Conservation (phyloP, 1,140 invertebrate species). For the Zaprionus kolodkinae region DNA sequence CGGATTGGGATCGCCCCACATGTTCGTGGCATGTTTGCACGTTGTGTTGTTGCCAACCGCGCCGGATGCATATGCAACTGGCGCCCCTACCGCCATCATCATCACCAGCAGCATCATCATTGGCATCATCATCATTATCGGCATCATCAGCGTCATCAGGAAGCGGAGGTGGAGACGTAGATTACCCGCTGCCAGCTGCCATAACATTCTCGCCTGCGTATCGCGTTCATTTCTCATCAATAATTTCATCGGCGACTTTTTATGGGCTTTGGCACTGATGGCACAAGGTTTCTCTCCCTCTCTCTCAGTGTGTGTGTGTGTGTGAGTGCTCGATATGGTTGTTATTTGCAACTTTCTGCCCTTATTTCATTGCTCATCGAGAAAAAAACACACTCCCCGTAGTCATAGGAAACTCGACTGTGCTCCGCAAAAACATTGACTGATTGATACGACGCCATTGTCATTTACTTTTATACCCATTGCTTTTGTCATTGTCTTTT, state of each 20-base stretch:
- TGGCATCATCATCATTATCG: conserved; percentile 8
- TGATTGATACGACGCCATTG: conserved; percentile 69
- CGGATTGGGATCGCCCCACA: conserved; percentile 82
- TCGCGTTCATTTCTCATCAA: conserved; percentile 74
- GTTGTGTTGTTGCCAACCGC: conserved; percentile 63
- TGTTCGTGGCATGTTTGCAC: conserved; percentile 75
- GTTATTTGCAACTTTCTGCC: conserved; percentile 45
- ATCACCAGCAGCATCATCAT: conserved; percentile 24
- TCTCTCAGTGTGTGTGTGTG: too few relatives aligned
- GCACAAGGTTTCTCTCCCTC: conserved; percentile 14
- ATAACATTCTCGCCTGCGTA: conserved; percentile 1
- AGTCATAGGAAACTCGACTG: not conserved
- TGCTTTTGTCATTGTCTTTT: conserved; percentile 6
- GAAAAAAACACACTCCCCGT: not conserved
- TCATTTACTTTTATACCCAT: conserved; percentile 72
- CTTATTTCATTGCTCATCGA: conserved; percentile 38
- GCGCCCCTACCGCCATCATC: conserved; percentile 26
- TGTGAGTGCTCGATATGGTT: conserved; percentile 23
- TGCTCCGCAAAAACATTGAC: conserved; percentile 65
- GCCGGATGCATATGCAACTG: conserved; percentile 30
- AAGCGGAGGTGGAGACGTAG: not conserved
- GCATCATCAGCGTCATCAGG: not conserved
- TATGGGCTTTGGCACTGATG: conserved; percentile 19
- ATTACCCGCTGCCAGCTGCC: conserved; percentile 4
- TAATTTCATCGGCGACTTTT: conserved; percentile 73